phyloP scores from a whole-genome alignment of 2,888 invertebrate genomes.

The Xanthorhoe designata region DNA sequence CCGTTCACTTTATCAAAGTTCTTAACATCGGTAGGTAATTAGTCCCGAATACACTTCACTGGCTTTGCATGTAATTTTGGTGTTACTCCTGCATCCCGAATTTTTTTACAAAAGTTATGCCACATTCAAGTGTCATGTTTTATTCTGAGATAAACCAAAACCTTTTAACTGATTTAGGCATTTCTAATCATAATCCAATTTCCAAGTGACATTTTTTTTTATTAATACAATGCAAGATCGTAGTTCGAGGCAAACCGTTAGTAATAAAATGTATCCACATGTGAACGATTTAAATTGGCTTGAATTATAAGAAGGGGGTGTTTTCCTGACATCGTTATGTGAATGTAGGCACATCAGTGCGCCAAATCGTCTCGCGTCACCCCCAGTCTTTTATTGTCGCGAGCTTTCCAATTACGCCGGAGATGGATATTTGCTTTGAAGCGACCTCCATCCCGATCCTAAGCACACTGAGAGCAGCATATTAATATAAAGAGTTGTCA shows the following conservation, averaged over 20 bases:
- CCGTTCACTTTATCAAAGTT: too few species aligned
- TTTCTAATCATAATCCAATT: neutral
- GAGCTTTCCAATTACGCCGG: conserved; percentile 73
- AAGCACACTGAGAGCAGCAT: conserved; percentile 23
- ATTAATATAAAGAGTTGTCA: neutral
- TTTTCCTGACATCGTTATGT: conserved; percentile 47
- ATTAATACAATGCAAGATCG: neutral
- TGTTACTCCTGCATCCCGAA: too few species aligned
- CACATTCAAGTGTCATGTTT: too few species aligned
- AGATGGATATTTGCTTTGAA: conserved; percentile 62
- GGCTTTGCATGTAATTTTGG: too few species aligned
- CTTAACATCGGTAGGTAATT: too few species aligned
- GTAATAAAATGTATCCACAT: conserved; percentile 25
- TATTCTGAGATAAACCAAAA: too few species aligned
- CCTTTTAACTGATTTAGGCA: too few species aligned
- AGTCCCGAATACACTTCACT: too few species aligned
- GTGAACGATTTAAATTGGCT: conserved; percentile 46
- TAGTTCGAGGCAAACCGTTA: conserved; percentile 2
- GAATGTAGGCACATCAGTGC: conserved; percentile 53
- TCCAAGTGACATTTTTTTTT: neutral
- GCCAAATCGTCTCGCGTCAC: conserved; percentile 61
- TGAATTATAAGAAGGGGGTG: conserved; percentile 49
- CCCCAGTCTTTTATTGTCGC: conserved; percentile 69
- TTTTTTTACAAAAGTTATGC: too few species aligned
- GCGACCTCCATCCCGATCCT: conserved; percentile 19